Conservation (phyloP, 2,797 vertebrate species). For the Gallinago stenura region DNA sequence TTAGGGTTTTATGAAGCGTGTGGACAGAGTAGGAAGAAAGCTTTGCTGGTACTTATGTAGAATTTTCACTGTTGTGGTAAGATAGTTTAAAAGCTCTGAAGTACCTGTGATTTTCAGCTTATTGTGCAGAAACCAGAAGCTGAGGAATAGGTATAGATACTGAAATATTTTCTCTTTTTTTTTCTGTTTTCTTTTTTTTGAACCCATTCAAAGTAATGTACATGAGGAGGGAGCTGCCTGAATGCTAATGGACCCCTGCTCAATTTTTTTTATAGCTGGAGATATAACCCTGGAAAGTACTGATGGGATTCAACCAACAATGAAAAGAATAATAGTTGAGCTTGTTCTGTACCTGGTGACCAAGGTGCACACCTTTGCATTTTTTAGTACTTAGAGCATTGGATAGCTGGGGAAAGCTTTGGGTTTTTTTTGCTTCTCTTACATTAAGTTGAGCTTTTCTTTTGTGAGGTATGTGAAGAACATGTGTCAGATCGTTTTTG, state of each 20-base stretch:
- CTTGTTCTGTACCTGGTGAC: not conserved
- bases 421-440: not conserved
- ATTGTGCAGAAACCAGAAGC: not conserved
- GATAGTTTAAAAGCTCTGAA: constrained; percentile 67
- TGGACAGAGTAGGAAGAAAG: not conserved
- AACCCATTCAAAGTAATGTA: not conserved
- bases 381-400: not conserved
- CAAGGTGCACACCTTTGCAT: not conserved
- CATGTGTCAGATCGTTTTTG: not conserved
- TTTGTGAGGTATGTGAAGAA: not conserved
- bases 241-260: not conserved
- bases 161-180: not conserved
- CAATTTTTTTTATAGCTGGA: not conserved
- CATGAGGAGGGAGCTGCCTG: not conserved
- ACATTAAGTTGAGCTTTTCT: not conserved
- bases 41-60: not conserved
- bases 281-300: not conserved
- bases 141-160: not conserved
- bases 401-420: not conserved
- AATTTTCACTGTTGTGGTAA: constrained; percentile 78
- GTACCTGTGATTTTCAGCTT: not conserved
- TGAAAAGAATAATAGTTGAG: not conserved
- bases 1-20: not conserved
- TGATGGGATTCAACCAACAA: not conserved
- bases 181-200: not conserved